Evolutionary conservation across 1,140 invertebrate species (phyloP).

Genomic region (Littorina saxatilis): DNA sequence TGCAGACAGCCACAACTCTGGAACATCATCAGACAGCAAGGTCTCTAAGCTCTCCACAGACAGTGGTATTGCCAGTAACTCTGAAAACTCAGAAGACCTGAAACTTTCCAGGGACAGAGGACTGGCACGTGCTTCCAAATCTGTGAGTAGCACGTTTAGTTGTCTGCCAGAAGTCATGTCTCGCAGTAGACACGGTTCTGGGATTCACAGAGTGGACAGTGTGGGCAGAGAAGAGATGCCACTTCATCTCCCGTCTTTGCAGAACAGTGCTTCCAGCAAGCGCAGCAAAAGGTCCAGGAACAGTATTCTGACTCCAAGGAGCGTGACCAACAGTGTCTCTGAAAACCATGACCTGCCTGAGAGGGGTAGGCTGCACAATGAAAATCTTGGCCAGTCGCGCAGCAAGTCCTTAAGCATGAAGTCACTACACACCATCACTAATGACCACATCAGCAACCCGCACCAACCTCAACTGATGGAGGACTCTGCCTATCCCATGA

Average conservation of each 20-base stretch:
- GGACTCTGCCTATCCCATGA: background rate
- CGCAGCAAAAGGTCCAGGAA: conserved; percentile 7
- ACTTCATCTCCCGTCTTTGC: background rate
- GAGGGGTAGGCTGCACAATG: too few relatives aligned
- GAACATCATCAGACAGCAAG: conserved; percentile 15
- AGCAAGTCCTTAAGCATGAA: too few relatives aligned
- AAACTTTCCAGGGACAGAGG: background rate
- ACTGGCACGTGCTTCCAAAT: background rate
- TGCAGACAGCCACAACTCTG: conserved; percentile 1
- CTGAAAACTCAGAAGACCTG: background rate
- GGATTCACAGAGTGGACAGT: background rate
- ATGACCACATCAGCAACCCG: too few relatives aligned
- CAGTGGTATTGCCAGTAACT: background rate
- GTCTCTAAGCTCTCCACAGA: background rate
- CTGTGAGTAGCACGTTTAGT: background rate
- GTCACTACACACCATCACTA: too few relatives aligned
- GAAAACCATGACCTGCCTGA: too few relatives aligned
- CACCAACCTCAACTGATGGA: background rate
- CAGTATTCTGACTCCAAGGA: background rate
- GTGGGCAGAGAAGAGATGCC: background rate
- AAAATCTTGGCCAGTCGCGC: too few relatives aligned
- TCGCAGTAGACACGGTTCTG: background rate
- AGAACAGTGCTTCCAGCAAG: conserved; percentile 11
- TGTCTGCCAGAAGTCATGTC: background rate
- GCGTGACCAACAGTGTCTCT: too few relatives aligned